Evolutionary conservation across 2,113 vertebrate species (phyloP), one percentile per base, ranked within the genome.

Genomic region (Larimichthys polyactis): DNA sequence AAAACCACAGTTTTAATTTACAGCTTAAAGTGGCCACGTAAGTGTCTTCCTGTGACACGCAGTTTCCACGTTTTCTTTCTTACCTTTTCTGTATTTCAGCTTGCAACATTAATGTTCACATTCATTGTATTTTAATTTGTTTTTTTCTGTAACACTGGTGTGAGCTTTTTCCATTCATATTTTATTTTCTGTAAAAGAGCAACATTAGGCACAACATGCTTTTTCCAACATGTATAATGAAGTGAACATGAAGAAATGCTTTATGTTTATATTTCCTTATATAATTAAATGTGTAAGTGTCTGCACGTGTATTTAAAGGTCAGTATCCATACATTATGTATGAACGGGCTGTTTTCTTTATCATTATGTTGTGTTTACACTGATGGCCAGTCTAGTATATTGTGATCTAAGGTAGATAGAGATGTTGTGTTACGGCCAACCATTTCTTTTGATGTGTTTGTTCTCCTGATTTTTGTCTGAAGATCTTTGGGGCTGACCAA

Each of bases 161-260:
- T 40, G 36, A 40, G 36, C 36, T 57, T 51, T 80, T 71, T 59
- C 11, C 29, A 75, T 75, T 44, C 32, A 24, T 59, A 54, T 65
- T 79, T 67, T 10, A 67, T 65, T 71, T 49, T 69, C 19, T 43
- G 14, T 32, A 44, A 70, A 49, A 78, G 54, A 60, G 52, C 15
- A 40, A 46, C 14, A 40, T 32, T 2, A 6, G 43, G 40, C 11
- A 12, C 58, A 82, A 27, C 60, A 66, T 40, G 43, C 3, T 22
- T 66, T 66, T 40, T 22, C 3, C 8, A 52, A 32, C 63, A 78
- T 62, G 4, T 32, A 10, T 54, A 12, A 57, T 60, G 11, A 19
- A 72, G 17, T 40, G 5, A 36, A 62, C 19, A 32, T 24, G 36
- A 54, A 29, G 8, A 36, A 40, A 40, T 40, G 36, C 15, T 29